Evolutionary conservation across 2,888 invertebrate species (phyloP), one percentile per base, ranked within the genome.

Genomic region (Nomada lathburiana): DNA sequence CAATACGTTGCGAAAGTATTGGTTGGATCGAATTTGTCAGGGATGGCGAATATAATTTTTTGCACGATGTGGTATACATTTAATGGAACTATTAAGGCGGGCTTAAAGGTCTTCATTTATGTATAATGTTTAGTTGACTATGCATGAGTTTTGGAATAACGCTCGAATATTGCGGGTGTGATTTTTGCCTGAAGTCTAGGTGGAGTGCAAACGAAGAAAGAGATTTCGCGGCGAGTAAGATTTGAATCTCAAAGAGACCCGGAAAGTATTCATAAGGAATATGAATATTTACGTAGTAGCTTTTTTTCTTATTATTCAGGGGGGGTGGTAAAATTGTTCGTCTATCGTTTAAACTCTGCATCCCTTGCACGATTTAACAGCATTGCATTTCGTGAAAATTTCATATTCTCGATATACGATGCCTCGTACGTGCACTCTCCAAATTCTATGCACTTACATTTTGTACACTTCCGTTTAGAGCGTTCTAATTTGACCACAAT

Each of bases 251-350:
- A 73, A 80, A 62, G 69, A 65, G 74, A 63, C 16, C 36, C 59
- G 36, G 68, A 73, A 80, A 76, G 60, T 60, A 79, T 84, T 87
- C 84, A 72, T 75, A 60, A 59, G 29, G 36, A 44, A 76, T 75
- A 87, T 86, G 86, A 87, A 87, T 87, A 81, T 80, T 84, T 76
- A 84, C 70, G 79, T 53, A 60, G 44, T 55, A 26, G 42, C 36
- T 63, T 80, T 80, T 67, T 65, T 81, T 52, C 67, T 70, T 26
- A 79, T 71, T 73, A 82, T 82, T 82, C 83, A 79, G 44, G 26
- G 59, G 59, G 36, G 44, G 36, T 53, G 59, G 44, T 47, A 29
- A 52, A 67, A n/a, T 13, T 60, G 52, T 50, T 53, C 29, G 47
- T 18, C 50, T 26, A 9, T 4, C 13, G 23, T 16, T 53, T 53